These are phyloP conservation scores for Florisuga fusca DNA, from an alignment of 2,797 vertebrate genomes.

Conservation along the genomic window DNA sequence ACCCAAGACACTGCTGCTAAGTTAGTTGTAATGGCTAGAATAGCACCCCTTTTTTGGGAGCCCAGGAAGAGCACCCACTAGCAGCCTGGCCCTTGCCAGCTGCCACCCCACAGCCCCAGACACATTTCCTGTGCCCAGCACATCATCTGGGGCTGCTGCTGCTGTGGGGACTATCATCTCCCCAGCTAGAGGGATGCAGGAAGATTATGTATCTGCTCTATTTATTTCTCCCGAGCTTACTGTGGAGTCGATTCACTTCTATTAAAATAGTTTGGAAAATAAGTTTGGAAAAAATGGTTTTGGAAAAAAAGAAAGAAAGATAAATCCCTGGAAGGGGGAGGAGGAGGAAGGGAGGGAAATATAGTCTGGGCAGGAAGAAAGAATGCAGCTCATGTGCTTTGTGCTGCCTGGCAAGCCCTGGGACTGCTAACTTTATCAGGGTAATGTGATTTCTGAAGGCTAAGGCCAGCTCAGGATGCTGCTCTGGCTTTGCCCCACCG, in stretches of 20 bases:
- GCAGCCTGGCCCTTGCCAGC: not conserved
- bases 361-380: not conserved
- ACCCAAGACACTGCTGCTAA: not conserved
- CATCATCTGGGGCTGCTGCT: rapidly evolving
- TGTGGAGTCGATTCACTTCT: not conserved
- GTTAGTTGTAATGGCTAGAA: not conserved
- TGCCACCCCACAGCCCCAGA: not conserved
- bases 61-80: not conserved
- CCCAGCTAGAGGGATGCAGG: not conserved
- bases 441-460: not conserved
- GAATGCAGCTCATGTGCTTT: not conserved
- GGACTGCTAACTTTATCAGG: not conserved
- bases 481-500: not conserved
- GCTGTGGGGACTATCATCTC: rapidly evolving
- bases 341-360: not conserved
- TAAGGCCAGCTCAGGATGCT: not conserved
- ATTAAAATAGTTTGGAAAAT: not conserved
- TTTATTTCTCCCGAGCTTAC: not conserved
- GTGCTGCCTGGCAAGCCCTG: not conserved
- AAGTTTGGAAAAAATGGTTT: too few species aligned
- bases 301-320: not conserved
- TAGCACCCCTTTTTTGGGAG: not conserved
- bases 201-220: not conserved
- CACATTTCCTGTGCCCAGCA: not conserved
- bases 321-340: not conserved